phyloP scores from a whole-genome alignment of 2,888 invertebrate genomes.

The Xylocampa areola region DNA sequence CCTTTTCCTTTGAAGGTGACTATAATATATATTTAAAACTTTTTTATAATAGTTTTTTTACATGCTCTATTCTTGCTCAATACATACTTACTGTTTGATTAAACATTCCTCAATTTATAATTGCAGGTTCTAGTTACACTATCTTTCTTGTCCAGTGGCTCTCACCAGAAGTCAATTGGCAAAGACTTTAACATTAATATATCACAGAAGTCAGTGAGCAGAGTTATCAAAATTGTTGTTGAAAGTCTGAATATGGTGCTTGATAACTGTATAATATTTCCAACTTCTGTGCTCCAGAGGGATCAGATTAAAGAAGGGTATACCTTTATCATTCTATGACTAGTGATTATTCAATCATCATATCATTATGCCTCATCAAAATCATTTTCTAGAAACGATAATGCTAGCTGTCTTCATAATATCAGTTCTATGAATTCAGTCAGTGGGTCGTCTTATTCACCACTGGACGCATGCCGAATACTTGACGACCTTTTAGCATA shows the following conservation, averaged over 20 bases:
- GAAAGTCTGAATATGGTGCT: constrained; percentile 73
- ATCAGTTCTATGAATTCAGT: too few species aligned
- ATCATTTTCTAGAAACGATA: too few species aligned
- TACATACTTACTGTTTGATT: not conserved
- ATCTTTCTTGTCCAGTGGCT: constrained; percentile 73
- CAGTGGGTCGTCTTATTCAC: too few species aligned
- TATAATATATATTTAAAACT: not conserved
- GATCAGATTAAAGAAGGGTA: constrained; percentile 74
- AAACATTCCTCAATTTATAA: not conserved
- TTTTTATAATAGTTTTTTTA: not conserved
- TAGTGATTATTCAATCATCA: not conserved
- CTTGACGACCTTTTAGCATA: too few species aligned
- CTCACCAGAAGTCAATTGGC: constrained; percentile 73
- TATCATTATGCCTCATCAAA: not conserved
- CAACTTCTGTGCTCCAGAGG: constrained; percentile 64
- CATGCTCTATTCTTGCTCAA: too few species aligned
- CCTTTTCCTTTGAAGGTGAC: constrained; percentile 75
- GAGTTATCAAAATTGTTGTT: constrained; percentile 72
- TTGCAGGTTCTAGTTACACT: constrained; percentile 72
- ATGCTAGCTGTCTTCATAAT: too few species aligned
- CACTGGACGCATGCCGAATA: too few species aligned
- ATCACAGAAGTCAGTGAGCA: constrained; percentile 76
- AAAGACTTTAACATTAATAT: constrained; percentile 74
- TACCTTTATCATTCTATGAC: not conserved
- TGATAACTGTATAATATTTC: constrained; percentile 70